phyloP scores from a whole-genome alignment of 1,140 invertebrate genomes.

The Matsumurasca onukii region DNA sequence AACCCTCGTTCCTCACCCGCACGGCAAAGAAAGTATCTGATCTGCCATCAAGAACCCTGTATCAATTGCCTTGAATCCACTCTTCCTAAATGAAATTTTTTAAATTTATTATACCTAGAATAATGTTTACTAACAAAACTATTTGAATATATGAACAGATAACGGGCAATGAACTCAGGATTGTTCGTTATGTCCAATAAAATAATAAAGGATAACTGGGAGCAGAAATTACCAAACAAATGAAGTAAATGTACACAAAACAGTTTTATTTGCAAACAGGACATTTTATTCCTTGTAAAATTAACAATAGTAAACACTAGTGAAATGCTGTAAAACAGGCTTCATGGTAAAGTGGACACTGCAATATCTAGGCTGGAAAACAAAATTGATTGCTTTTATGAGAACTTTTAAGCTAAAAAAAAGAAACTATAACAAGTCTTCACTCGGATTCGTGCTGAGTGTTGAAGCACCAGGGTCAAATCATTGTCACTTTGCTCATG shows the following conservation, averaged over 20 bases:
- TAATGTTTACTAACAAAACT: background rate
- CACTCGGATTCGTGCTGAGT: background rate
- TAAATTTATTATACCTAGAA: no score
- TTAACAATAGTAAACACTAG: slow-evolving; percentile 15
- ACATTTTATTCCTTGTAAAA: slow-evolving; percentile 21
- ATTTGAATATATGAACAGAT: background rate
- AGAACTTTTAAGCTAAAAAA: slow-evolving; percentile 1
- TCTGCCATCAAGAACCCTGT: no score
- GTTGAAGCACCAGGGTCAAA: slow-evolving; percentile 10
- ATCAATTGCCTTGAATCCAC: no score
- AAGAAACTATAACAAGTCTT: slow-evolving; percentile 1
- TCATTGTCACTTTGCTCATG: slow-evolving; percentile 7
- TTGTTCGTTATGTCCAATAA: no score
- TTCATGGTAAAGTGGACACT: background rate
- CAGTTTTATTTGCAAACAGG: background rate
- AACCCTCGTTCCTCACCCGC: no score
- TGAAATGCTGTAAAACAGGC: slow-evolving; percentile 6
- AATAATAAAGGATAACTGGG: no score
- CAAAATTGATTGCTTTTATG: background rate
- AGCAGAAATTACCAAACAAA: background rate
- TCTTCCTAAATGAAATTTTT: no score
- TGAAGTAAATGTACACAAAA: background rate
- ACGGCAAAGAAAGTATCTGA: no score
- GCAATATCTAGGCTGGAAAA: slow-evolving; percentile 15
- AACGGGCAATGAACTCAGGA: background rate